Base-by-base conservation (phyloP, 2,113 vertebrate species). In the Prochilodus magdalenae region DNA sequence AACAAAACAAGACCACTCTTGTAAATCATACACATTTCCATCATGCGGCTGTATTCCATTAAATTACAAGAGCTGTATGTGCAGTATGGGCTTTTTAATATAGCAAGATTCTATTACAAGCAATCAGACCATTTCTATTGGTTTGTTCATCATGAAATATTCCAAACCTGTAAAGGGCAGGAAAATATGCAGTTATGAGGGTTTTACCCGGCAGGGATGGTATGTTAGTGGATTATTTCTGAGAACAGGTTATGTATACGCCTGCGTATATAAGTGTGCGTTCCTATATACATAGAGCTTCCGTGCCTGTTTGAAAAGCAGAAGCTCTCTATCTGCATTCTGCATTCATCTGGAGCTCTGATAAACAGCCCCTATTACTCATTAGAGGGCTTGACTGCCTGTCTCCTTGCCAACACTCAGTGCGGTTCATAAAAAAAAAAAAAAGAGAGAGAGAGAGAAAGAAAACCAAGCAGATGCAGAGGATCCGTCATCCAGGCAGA, bases 341-440 rank as follows among this genome's bases (percentile, higher is more conserved):
- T 83, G 74, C 36, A 51, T 83, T 62, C 65, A 59, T 83, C 76
- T 79, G 44, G 73, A 75, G 66, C 81, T 70, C 71, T 83, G 74
- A 83, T 83, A 83, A 77, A 33, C 81, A 77, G 81, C 66, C 65
- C 70, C 77, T 77, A 75, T 79, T 79, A 75, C 81, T 85, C 81
- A 83, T 83, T 84, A 84, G 24, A 55, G 69, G 78, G 73, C 67
- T 81, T 82, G 82, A 82, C 79, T 77, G 74, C 75, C 73, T 77
- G 79, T 80, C 83, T 74, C 83, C 80, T 83, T 84, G 82, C 82
- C 84, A 86, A 82, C 77, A 78, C 74, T 69, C 57, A 66, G 40
- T 72, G 40, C 18, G 53, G 70, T 78, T 86, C 60, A 47, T 75
- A 72, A 84, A 67, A 78, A 75, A 27, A 40, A 62, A 47, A 70